phyloP scores from a whole-genome alignment of 2,797 vertebrate species.

The Sebastes elongatus region DNA sequence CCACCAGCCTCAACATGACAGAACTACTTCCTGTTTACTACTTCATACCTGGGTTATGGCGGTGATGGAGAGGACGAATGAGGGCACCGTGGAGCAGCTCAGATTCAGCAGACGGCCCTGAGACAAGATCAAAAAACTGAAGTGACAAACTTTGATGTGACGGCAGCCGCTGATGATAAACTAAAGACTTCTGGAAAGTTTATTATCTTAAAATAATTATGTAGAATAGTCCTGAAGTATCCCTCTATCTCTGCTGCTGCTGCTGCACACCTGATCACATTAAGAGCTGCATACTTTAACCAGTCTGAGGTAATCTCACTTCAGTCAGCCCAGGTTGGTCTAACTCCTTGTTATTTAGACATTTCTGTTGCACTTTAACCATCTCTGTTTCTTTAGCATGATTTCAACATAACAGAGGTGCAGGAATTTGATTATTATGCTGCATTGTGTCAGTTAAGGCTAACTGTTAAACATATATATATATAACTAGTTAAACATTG shows the following conservation, averaged over 20 bases:
- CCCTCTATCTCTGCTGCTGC: neutral
- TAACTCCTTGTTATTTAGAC: neutral
- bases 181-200: neutral
- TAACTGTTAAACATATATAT: neutral
- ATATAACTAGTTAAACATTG: neutral
- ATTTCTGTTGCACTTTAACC: neutral
- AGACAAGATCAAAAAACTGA: constrained; percentile 10
- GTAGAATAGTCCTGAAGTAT: neutral
- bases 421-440: neutral
- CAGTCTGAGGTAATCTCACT: neutral
- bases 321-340: neutral
- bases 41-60: constrained; percentile 89
- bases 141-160: neutral
- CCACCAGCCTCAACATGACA: neutral
- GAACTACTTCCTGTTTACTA: neutral
- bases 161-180: neutral
- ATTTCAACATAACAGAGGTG: neutral
- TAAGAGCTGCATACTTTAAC: neutral
- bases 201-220: neutral
- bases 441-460: neutral
- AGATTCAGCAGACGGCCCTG: constrained; percentile 94
- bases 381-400: neutral
- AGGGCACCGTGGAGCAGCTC: constrained; percentile 95
- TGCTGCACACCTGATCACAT: neutral
- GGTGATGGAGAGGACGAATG: constrained; percentile 93